phyloP scores from a whole-genome alignment of 2,113 vertebrate species.

The Puma concolor region DNA sequence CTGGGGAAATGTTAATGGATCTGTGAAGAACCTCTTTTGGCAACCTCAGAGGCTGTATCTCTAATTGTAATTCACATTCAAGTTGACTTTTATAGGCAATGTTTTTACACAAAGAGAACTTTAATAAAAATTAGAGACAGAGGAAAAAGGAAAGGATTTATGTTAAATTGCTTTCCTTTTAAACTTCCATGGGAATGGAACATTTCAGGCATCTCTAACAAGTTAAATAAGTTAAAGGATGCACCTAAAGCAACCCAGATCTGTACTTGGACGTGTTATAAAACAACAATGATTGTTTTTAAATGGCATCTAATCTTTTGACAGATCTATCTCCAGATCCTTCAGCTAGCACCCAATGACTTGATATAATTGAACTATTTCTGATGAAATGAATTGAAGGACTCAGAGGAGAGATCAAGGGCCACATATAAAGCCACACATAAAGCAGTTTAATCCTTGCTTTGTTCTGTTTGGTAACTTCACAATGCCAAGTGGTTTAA shows the following conservation, averaged over 20 bases:
- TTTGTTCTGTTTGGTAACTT: neutral
- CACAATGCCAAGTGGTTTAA: neutral
- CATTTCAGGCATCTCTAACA: neutral
- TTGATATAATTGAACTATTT: neutral
- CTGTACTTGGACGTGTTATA: neutral
- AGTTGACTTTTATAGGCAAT: constrained; percentile 46
- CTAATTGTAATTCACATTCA: constrained; percentile 34
- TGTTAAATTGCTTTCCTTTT: constrained; percentile 8
- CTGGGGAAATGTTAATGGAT: neutral
- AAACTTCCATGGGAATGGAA: neutral
- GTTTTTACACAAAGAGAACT: constrained; percentile 35
- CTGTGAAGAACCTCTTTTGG: neutral
- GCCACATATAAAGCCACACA: neutral
- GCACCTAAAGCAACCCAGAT: neutral
- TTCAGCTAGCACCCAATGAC: neutral
- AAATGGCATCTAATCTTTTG: neutral
- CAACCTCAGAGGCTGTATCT: neutral
- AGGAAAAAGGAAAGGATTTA: neutral
- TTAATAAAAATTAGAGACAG: neutral
- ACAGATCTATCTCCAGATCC: neutral
- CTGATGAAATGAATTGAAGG: neutral
- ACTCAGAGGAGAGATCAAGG: neutral
- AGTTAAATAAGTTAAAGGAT: neutral
- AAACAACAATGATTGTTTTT: neutral
- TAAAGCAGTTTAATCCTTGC: neutral